These are phyloP conservation scores for Hydrochoerus hydrochaeris DNA, from an alignment of 2,113 vertebrate genomes.

Conservation along the genomic window DNA sequence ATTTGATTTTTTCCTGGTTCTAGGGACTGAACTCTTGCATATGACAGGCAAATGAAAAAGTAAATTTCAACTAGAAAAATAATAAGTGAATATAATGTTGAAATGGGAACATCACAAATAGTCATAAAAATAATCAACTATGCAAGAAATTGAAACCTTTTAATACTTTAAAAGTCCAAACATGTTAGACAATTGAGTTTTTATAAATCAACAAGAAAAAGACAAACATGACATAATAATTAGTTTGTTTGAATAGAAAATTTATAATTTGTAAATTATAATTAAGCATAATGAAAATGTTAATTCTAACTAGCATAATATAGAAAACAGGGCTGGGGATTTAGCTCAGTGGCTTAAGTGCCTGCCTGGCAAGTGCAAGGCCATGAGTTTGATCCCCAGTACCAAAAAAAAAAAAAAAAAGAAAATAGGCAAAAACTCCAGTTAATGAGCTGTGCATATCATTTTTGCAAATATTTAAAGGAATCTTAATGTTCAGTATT, in stretches of 20 bases:
- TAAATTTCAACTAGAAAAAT: conserved; percentile 12
- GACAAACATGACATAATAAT: background rate
- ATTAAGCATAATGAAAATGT: background rate
- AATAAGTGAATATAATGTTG: background rate
- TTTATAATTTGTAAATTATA: background rate
- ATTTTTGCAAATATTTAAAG: conserved; percentile 39
- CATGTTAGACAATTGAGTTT: background rate
- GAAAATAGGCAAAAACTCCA: background rate
- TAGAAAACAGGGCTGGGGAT: too few species aligned
- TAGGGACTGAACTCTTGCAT: background rate
- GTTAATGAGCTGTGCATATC: background rate
- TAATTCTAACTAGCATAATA: background rate
- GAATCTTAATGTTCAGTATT: background rate
- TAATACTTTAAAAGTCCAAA: background rate
- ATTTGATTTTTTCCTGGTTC: background rate
- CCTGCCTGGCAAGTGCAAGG: too few species aligned
- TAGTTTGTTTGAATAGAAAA: conserved; percentile 6
- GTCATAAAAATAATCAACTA: background rate
- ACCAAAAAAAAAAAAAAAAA: too few species aligned
- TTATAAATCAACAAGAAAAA: background rate
- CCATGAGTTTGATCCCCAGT: too few species aligned
- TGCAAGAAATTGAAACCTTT: background rate
- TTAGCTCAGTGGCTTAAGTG: too few species aligned
- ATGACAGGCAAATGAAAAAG: background rate
- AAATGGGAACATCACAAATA: background rate